Conservation (phyloP, 2,888 invertebrate species). For the Eugnorisma glareosa region DNA sequence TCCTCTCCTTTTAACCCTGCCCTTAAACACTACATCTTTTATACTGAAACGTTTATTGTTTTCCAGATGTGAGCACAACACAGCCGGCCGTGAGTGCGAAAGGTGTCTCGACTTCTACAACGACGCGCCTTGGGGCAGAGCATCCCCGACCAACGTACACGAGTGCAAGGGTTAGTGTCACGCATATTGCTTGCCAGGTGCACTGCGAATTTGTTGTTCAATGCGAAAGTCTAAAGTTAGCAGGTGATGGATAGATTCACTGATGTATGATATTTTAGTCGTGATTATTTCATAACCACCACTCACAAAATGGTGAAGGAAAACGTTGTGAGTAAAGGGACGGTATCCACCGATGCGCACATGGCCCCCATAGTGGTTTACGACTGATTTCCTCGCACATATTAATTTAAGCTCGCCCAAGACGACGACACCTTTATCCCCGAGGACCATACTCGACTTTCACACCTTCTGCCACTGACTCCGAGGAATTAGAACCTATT, state of each 20-base stretch:
- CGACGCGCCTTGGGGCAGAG: constrained; percentile 98
- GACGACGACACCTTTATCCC: not conserved
- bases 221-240: constrained; percentile 31
- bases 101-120: constrained; percentile 98
- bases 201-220: constrained; percentile 34
- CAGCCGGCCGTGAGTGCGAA: constrained; percentile 98
- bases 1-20: not conserved
- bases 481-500: not conserved
- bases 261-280: not conserved
- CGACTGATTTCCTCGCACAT: not conserved
- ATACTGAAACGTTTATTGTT: not conserved
- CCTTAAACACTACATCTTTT: not conserved
- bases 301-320: not conserved
- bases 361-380: not conserved
- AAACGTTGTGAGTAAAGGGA: not conserved
- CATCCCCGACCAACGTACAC: constrained; percentile 96
- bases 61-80: constrained; percentile 98
- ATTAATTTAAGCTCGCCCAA: not conserved
- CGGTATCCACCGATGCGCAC: not conserved
- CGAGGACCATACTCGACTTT: not conserved
- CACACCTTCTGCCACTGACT: not conserved
- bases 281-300: not conserved
- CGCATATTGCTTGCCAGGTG: constrained; percentile 26
- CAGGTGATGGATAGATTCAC: not conserved
- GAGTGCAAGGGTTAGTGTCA: constrained; percentile 97